phyloP scores from a whole-genome alignment of 2,888 invertebrate species.

The Stenolophus ochropezus region DNA sequence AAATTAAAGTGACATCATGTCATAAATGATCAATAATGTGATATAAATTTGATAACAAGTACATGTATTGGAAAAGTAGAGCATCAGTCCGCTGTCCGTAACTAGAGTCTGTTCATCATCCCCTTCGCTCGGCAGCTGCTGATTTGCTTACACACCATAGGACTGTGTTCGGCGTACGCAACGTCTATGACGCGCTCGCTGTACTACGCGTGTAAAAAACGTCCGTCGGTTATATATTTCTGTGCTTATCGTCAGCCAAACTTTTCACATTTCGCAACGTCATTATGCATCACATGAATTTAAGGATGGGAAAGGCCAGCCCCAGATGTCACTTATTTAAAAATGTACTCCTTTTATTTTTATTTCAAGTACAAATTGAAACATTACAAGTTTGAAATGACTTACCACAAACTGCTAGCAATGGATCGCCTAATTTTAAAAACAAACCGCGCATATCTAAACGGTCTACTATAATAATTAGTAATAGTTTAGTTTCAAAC shows the following conservation, averaged over 20 bases:
- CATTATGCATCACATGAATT: conserved; percentile 36
- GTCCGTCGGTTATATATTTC: conserved; percentile 16
- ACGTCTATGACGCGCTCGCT: conserved; percentile 41
- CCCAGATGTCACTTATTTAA: conserved; percentile 66
- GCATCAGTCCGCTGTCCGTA: conserved; percentile 15
- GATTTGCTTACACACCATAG: conserved; percentile 24
- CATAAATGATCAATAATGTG: conserved; percentile 16
- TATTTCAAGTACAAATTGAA: conserved; percentile 59
- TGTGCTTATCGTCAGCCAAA: conserved; percentile 29
- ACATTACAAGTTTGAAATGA: conserved; percentile 57
- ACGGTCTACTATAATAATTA: conserved; percentile 14
- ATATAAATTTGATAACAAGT: background rate
- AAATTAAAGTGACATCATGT: conserved; percentile 31
- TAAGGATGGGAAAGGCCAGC: conserved; percentile 68
- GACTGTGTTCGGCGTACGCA: conserved; percentile 32
- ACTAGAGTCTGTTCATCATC: background rate
- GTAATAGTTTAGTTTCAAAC: conserved; percentile 6
- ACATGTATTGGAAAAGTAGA: background rate
- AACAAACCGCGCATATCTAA: conserved; percentile 13
- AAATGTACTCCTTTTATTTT: conserved; percentile 59
- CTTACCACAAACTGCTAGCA: conserved; percentile 51
- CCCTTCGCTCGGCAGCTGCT: conserved; percentile 33
- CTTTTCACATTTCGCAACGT: conserved; percentile 35
- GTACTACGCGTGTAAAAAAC: conserved; percentile 51
- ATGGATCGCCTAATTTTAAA: conserved; percentile 41